Conservation (phyloP, 1,140 invertebrate species). For the Agrilus planipennis region DNA sequence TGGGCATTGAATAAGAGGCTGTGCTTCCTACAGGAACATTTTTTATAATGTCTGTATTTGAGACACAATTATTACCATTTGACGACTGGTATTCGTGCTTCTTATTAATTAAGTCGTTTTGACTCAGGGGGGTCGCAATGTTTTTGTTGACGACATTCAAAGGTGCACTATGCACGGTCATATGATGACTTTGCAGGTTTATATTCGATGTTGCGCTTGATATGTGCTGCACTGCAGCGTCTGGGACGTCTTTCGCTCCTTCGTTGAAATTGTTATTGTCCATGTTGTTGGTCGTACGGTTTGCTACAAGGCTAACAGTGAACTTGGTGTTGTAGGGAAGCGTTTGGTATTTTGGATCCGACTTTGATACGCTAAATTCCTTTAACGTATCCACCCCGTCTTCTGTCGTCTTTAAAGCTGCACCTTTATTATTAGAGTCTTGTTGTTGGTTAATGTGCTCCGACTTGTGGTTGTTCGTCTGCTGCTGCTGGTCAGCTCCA, state of each 20-base stretch:
- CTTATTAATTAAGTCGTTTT: constrained; percentile 34
- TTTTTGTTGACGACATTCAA: constrained; percentile 53
- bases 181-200: constrained; percentile 27
- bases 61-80: too few relatives aligned
- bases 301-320: constrained; percentile 44
- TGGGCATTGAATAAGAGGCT: too few relatives aligned
- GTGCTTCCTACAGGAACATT: too few relatives aligned
- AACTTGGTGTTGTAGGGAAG: constrained; percentile 83
- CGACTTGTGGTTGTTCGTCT: constrained; percentile 15
- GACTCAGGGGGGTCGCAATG: constrained; percentile 45
- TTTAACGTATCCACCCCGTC: constrained; percentile 28
- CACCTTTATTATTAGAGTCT: constrained; percentile 11
- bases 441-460: constrained; percentile 20
- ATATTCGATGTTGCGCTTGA: constrained; percentile 16
- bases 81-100: too few relatives aligned
- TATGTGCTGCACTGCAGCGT: constrained; percentile 23
- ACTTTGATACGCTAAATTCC: constrained; percentile 56
- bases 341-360: constrained; percentile 88
- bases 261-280: constrained; percentile 28
- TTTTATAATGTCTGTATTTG: too few relatives aligned
- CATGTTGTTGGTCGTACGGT: constrained; percentile 25
- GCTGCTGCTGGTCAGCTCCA: constrained; percentile 20
- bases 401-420: constrained; percentile 17
- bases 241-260: constrained; percentile 26
- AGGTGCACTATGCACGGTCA: constrained; percentile 56